Evolutionary conservation across 2,888 invertebrate genomes (phyloP).

Genomic region (Entomobrya multifasciata): DNA sequence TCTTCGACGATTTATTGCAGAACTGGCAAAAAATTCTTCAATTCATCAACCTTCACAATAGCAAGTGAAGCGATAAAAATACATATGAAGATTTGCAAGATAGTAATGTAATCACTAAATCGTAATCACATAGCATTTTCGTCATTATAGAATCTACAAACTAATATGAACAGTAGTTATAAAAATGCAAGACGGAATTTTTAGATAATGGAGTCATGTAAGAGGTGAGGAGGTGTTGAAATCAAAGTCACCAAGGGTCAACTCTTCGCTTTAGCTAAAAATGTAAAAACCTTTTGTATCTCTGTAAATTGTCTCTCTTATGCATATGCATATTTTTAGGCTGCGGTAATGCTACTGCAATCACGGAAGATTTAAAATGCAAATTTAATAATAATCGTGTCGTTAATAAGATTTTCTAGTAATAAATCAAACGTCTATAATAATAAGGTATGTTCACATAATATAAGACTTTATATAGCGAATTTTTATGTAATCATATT

Average conservation of each 20-base stretch:
- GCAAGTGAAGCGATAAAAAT: too few species aligned
- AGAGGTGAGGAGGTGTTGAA: neutral
- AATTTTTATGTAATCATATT: too few species aligned
- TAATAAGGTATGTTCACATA: neutral
- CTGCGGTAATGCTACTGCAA: neutral
- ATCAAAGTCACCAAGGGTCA: neutral
- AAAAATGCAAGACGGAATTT: too few species aligned
- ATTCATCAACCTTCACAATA: too few species aligned
- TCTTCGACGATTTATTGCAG: too few species aligned
- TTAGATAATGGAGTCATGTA: neutral
- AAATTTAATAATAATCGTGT: constrained; percentile 7
- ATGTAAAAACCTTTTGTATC: neutral
- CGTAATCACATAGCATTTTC: neutral
- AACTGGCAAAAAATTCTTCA: too few species aligned
- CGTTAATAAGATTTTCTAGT: constrained; percentile 18
- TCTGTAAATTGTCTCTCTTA: neutral
- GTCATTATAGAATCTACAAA: neutral
- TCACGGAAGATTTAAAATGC: neutral
- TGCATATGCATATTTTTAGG: too few species aligned
- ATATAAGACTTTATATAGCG: too few species aligned
- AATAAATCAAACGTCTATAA: constrained; percentile 31
- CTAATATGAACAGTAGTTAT: neutral
- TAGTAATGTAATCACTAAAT: too few species aligned
- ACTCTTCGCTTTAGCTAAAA: neutral
- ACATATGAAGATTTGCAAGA: too few species aligned